Conservation (phyloP, 2,888 invertebrate genomes). For the Neoascia interrupta region DNA sequence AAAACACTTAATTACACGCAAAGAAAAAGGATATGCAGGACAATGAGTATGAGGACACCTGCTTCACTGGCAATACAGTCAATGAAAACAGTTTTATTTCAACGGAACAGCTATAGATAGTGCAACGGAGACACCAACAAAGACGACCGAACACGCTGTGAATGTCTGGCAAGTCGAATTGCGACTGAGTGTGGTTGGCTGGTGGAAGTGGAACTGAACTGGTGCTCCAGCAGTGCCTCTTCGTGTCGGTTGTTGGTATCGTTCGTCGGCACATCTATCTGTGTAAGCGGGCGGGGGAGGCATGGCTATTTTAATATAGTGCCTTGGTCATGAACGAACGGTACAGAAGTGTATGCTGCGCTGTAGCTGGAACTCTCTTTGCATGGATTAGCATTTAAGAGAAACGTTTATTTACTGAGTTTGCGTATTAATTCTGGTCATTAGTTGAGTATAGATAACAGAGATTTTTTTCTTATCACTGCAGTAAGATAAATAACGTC, state of each 20-base stretch:
- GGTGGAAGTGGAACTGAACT: not conserved
- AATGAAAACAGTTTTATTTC: slow-evolving; percentile 50
- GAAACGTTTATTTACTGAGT: slow-evolving; percentile 12
- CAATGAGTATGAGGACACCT: slow-evolving; percentile 36
- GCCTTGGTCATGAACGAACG: not conserved
- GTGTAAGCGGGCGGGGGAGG: not conserved
- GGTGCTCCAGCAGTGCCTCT: slow-evolving; percentile 1
- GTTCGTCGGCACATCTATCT: too few species aligned
- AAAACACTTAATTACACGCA: slow-evolving; percentile 35
- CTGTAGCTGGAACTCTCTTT: slow-evolving; percentile 17
- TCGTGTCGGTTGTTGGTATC: not conserved
- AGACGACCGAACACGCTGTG: slow-evolving; percentile 3
- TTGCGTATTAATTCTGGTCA: slow-evolving; percentile 37
- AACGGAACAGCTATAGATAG: slow-evolving; percentile 30
- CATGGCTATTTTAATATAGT: not conserved
- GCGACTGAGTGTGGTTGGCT: slow-evolving; percentile 41
- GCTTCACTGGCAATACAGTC: slow-evolving; percentile 17
- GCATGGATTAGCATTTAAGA: slow-evolving; percentile 1
- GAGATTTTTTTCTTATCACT: slow-evolving; percentile 28
- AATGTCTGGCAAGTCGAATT: slow-evolving; percentile 50
- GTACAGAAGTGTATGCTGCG: not conserved
- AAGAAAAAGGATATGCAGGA: slow-evolving; percentile 29
- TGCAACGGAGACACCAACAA: slow-evolving; percentile 11
- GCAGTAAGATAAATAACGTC: slow-evolving; percentile 31
- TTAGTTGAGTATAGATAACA: slow-evolving; percentile 7